phyloP scores from a whole-genome alignment of 2,797 vertebrate species.

The Cuculus canorus region DNA sequence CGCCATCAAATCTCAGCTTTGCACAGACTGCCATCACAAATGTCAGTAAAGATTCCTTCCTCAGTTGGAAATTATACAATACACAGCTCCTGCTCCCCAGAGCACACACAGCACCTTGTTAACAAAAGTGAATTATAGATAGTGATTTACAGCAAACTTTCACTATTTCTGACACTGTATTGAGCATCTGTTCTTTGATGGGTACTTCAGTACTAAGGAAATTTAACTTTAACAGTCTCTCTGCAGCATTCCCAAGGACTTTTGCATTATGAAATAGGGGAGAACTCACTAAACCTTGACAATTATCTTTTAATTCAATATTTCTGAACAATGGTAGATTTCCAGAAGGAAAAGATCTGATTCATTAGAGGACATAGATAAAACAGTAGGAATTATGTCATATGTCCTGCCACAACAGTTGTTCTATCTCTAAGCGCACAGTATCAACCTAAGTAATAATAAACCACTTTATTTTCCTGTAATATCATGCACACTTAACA shows the following conservation, averaged over 20 bases:
- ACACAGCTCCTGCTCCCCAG: neutral
- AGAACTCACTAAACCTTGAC: neutral
- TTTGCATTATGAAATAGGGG: neutral
- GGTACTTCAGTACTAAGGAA: neutral
- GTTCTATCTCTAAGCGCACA: neutral
- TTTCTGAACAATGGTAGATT: neutral
- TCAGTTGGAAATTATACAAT: neutral
- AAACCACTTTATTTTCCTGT: neutral
- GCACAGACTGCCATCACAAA: neutral
- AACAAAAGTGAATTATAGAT: neutral
- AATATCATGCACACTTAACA: neutral
- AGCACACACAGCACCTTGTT: neutral
- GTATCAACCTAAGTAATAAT: neutral
- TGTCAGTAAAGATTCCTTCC: neutral
- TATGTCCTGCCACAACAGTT: neutral
- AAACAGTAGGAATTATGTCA: neutral
- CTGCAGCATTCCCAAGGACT: neutral
- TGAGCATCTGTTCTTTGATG: conserved; percentile 1
- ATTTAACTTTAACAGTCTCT: neutral
- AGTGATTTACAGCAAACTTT: neutral
- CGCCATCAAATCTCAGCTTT: neutral
- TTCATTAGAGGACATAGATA: neutral
- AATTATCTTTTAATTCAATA: neutral
- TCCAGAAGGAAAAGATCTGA: neutral
- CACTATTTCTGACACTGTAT: neutral